Conservation (phyloP, 2,113 vertebrate genomes). For the Nothobranchius furzeri region DNA sequence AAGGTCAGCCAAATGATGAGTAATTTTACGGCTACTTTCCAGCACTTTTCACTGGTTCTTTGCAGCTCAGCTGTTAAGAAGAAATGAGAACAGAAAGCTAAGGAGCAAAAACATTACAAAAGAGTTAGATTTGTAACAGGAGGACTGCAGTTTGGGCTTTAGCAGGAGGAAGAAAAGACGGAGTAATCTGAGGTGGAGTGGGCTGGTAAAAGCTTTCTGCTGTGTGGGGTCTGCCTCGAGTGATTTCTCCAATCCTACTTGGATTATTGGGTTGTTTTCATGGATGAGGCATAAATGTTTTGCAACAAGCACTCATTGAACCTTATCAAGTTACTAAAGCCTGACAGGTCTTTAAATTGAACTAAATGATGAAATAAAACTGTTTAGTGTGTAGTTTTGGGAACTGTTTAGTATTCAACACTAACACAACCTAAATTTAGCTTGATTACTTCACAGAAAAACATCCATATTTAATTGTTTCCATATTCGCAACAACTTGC, state of each 20-base stretch:
- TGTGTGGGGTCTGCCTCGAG: slow-evolving; percentile 65
- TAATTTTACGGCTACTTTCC: slow-evolving; percentile 72
- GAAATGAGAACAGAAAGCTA: slow-evolving; percentile 17
- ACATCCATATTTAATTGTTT: not conserved
- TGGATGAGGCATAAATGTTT: slow-evolving; percentile 50
- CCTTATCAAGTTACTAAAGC: slow-evolving; percentile 38
- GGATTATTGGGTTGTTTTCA: slow-evolving; percentile 56
- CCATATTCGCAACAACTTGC: too few relatives aligned
- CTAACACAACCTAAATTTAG: not conserved
- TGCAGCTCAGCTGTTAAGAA: slow-evolving; percentile 13
- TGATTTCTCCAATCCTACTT: slow-evolving; percentile 33
- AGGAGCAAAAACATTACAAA: slow-evolving; percentile 16
- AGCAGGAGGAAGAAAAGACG: slow-evolving; percentile 6
- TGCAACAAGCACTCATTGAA: slow-evolving; percentile 33
- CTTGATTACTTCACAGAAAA: not conserved
- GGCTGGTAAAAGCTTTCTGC: slow-evolving; percentile 22
- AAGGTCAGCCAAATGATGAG: slow-evolving; percentile 83
- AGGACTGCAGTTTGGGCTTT: slow-evolving; percentile 20
- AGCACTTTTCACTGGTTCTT: slow-evolving; percentile 36
- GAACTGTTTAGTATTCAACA: not conserved
- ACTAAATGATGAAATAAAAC: too few relatives aligned
- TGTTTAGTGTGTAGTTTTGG: not conserved
- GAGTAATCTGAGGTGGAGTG: slow-evolving; percentile 20
- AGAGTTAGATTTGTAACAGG: slow-evolving; percentile 4
- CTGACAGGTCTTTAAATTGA: not conserved